Conservation (phyloP, 2,888 invertebrate species). For the Oegoconia quadripuncta region DNA sequence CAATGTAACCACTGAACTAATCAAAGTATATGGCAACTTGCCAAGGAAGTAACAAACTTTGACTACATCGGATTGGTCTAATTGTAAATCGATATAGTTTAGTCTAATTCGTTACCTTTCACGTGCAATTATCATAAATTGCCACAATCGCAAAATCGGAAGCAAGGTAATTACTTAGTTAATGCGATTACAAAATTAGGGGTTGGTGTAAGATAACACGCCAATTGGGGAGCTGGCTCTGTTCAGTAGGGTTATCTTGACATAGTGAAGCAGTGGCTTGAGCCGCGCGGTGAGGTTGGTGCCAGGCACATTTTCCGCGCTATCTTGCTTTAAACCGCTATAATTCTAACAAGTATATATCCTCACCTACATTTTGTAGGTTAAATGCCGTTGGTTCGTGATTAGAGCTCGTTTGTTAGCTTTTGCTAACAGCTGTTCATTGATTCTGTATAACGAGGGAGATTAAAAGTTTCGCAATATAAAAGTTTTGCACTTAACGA, state of each 20-base stretch:
- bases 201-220: constrained; percentile 14
- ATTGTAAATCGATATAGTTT: constrained; percentile 9
- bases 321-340: constrained; percentile 19
- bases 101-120: neutral
- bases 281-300: constrained; percentile 14
- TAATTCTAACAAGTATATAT: constrained; percentile 15
- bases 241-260: constrained; percentile 15
- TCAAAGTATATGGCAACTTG: constrained; percentile 23
- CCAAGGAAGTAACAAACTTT: constrained; percentile 22
- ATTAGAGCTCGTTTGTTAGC: constrained; percentile 41
- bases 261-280: constrained; percentile 24
- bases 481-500: neutral
- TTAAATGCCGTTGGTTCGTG: constrained; percentile 52
- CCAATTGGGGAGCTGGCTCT: neutral
- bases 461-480: constrained; percentile 8
- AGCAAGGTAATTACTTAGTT: constrained; percentile 19
- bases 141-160: neutral
- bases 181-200: constrained; percentile 18
- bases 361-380: constrained; percentile 42
- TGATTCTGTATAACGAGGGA: constrained; percentile 18
- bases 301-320: constrained; percentile 32
- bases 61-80: constrained; percentile 3
- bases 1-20: constrained; percentile 11
- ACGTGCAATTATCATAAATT: neutral
- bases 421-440: constrained; percentile 36